Percentiles rank a stretch among this genome's conserved stretches.
Conservation (phyloP, 2,888 invertebrate species). For the Rotaria socialis region DNA sequence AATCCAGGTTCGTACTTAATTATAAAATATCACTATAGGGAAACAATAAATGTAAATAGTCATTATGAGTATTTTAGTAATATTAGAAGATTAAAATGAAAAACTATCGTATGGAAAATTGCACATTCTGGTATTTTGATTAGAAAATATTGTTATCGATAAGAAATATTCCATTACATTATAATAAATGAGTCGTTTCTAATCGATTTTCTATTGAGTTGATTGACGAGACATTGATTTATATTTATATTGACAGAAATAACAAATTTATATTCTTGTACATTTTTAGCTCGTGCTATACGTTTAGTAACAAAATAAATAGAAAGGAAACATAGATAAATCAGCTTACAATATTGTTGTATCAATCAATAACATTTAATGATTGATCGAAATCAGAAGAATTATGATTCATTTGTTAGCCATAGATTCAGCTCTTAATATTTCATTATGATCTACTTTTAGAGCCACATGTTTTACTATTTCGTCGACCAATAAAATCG, state of each 20-base stretch:
- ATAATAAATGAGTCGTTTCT: background rate
- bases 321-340: too few relatives aligned
- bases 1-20: background rate
- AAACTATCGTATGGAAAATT: background rate
- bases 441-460: background rate
- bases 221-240: background rate
- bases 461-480: slow-evolving; percentile 13
- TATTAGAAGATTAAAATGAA: background rate
- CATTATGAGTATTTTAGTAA: background rate
- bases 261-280: too few relatives aligned
- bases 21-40: background rate
- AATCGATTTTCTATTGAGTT: background rate
- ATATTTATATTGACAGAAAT: background rate
- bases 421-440: background rate
- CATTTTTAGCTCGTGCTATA: too few relatives aligned
- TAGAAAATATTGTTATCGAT: background rate
- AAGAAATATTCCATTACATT: background rate
- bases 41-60: background rate
- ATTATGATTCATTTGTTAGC: too few relatives aligned
- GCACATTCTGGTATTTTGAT: background rate
- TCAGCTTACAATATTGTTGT: too few relatives aligned
- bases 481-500: slow-evolving; percentile 4
- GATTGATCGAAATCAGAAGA: too few relatives aligned
- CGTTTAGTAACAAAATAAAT: too few relatives aligned
- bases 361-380: too few relatives aligned